Conservation (phyloP, 1,140 invertebrate species). For the Drosophila repletoides region DNA sequence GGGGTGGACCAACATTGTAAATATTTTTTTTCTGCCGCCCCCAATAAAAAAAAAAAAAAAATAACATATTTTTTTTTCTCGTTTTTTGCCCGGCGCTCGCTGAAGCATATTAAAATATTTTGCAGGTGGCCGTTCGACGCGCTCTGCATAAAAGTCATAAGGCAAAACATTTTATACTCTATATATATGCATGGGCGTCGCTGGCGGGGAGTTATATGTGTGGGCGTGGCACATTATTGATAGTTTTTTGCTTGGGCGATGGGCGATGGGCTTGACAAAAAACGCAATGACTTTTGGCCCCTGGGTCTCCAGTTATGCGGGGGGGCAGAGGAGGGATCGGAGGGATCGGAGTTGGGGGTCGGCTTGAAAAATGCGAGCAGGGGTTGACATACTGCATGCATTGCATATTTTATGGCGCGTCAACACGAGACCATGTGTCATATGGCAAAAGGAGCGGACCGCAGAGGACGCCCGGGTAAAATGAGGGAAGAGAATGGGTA, state of each 20-base stretch:
- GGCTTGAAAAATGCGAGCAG: constrained; percentile 30
- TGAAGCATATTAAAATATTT: constrained; percentile 77
- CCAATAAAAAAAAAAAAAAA: background rate
- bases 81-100: constrained; percentile 28
- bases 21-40: constrained; percentile 29
- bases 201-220: background rate
- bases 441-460: constrained; percentile 35
- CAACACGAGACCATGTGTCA: constrained; percentile 79
- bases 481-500: too few relatives aligned
- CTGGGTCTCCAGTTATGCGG: constrained; percentile 12
- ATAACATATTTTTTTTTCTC: background rate
- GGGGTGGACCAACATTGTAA: constrained; percentile 25
- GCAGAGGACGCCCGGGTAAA: background rate
- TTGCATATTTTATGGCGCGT: constrained; percentile 78
- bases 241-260: constrained; percentile 69
- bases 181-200: constrained; percentile 17
- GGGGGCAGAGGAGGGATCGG: background rate
- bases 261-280: constrained; percentile 56
- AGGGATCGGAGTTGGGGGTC: background rate
- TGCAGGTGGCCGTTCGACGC: constrained; percentile 43
- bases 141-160: constrained; percentile 73
- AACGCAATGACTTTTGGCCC: constrained; percentile 56
- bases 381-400: constrained; percentile 75
- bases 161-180: constrained; percentile 71
- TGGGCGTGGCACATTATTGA: constrained; percentile 68